These are phyloP conservation scores for Benthosema pterotum DNA, from an alignment of 2,797 vertebrate genomes.

Conservation along the genomic window DNA sequence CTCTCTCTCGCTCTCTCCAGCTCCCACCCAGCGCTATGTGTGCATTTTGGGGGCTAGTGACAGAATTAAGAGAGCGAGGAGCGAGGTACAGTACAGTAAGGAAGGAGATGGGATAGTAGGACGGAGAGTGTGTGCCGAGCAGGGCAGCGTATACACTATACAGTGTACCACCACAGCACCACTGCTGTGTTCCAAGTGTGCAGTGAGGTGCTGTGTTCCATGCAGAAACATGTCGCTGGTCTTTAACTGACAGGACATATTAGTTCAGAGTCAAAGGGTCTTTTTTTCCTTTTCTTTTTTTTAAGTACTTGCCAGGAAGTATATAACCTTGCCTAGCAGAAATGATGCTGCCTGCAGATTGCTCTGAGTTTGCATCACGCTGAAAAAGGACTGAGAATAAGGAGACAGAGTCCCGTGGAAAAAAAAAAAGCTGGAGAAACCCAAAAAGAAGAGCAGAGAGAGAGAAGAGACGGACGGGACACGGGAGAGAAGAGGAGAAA, in stretches of 20 bases:
- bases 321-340: conserved; percentile 31
- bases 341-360: conserved; percentile 39
- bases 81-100: background rate
- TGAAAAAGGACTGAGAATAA: conserved; percentile 38
- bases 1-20: conserved; percentile 32
- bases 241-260: conserved; percentile 2
- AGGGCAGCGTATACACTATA: conserved; percentile 64
- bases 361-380: conserved; percentile 45
- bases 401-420: conserved; percentile 26
- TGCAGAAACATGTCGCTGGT: conserved; percentile 27
- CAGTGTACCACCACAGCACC: conserved; percentile 45
- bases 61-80: conserved; percentile 47
- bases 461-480: conserved; percentile 10
- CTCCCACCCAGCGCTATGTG: conserved; percentile 64
- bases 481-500: conserved; percentile 25
- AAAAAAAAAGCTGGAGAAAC: conserved; percentile 42
- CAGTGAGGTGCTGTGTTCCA: conserved; percentile 60
- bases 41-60: conserved; percentile 61
- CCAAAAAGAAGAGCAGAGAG: conserved; percentile 27
- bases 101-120: conserved; percentile 48
- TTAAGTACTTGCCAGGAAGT: conserved; percentile 30
- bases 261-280: conserved; percentile 42
- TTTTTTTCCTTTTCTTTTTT: too few species aligned
- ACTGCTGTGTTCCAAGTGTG: conserved; percentile 68
- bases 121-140: conserved; percentile 55